phyloP scores from a whole-genome alignment of 2,888 invertebrate species.

The Carcina quercana region DNA sequence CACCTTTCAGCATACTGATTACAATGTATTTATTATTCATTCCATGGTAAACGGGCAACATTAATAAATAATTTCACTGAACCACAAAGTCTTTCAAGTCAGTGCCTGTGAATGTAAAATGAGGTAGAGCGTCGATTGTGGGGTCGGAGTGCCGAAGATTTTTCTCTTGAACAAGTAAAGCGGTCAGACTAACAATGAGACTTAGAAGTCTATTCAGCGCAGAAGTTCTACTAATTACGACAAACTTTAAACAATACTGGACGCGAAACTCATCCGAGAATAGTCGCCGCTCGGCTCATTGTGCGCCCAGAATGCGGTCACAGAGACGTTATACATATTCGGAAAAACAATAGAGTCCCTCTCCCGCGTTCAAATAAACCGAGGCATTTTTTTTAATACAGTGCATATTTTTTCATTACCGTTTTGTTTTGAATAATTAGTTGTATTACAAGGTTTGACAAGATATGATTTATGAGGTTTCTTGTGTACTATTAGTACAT shows the following conservation, averaged over 20 bases:
- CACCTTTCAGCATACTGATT: no score
- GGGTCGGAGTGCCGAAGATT: no score
- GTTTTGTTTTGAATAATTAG: not conserved
- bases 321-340: slow-evolving; percentile 67
- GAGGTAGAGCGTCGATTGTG: no score
- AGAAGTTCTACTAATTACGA: slow-evolving; percentile 69
- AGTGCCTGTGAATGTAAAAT: no score
- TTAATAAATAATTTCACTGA: no score
- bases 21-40: no score
- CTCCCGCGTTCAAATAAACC: slow-evolving; percentile 58
- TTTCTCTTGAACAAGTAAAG: slow-evolving; percentile 21
- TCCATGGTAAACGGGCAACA: no score
- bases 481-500: no score
- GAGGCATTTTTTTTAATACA: no score
- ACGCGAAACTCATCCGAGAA: slow-evolving; percentile 68
- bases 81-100: no score
- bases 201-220: slow-evolving; percentile 63
- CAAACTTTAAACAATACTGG: slow-evolving; percentile 74
- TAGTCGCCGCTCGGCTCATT: slow-evolving; percentile 61
- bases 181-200: slow-evolving; percentile 44
- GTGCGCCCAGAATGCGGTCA: slow-evolving; percentile 67
- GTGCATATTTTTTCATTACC: not conserved
- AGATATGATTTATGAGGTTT: no score
- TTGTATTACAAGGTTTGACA: no score
- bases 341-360: slow-evolving; percentile 65